A percentile compares a stretch with the other conserved stretches of the same genome.
phyloP scores from a whole-genome alignment of 2,113 vertebrate genomes.

The Podarcis cretensis region DNA sequence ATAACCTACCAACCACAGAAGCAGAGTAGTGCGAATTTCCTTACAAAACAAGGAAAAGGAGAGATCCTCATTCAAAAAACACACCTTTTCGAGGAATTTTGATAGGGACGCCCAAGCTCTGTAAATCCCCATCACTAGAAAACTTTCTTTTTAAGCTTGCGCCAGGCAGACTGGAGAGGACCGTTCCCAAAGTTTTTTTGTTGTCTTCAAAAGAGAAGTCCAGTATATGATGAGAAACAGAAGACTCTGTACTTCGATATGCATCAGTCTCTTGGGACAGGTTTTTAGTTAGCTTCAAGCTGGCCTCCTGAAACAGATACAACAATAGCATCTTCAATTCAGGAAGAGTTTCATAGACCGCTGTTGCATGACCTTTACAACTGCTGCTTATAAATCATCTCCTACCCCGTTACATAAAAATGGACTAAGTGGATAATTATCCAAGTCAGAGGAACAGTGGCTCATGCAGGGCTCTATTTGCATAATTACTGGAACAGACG shows the following conservation, averaged over 20 bases:
- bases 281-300: conserved; percentile 77
- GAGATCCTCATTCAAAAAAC: conserved; percentile 8
- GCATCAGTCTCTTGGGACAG: conserved; percentile 69
- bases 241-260: conserved; percentile 63
- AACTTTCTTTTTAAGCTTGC: conserved; percentile 85
- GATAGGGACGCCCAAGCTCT: conserved; percentile 66
- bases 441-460: neutral
- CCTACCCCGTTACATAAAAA: neutral
- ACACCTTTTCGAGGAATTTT: conserved; percentile 86
- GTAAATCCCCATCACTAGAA: conserved; percentile 70
- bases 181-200: conserved; percentile 76
- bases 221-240: conserved; percentile 65
- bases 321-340: neutral
- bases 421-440: neutral
- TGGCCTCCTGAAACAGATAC: conserved; percentile 73
- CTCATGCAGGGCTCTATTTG: neutral
- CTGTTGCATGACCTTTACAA: neutral
- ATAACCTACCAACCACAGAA: neutral
- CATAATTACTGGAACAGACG: neutral
- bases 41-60: neutral
- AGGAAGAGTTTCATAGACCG: neutral
- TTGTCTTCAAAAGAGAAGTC: conserved; percentile 73
- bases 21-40: neutral
- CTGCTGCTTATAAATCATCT: neutral
- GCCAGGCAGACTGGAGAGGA: conserved; percentile 78